Base-by-base conservation (phyloP, 2,797 vertebrate genomes). In the Gallinago solitaria region DNA sequence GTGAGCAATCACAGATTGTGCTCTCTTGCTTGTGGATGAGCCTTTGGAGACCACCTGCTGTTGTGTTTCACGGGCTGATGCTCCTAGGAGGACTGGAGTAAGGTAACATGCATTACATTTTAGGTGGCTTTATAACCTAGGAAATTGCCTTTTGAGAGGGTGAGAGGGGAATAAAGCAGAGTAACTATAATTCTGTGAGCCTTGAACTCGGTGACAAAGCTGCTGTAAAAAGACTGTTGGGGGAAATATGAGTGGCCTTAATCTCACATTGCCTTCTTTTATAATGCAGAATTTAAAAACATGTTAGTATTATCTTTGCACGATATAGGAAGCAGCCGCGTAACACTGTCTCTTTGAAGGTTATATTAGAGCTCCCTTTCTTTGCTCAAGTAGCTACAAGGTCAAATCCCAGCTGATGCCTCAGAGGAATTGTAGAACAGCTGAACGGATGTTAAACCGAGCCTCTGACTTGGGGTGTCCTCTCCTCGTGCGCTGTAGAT, bases 321-420 rank as follows among this genome's bases (percentile, higher is more conserved):
- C 20, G 69, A 19, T 41, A 37, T 5, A 68, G 59, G 88, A 79
- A 87, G 76, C 32, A 64, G 47, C 27, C 35, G 17, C 4, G 48
- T 57, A 70, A 84, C 51, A 5, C 23, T 43, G 53, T 37, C 54
- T 59, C 80, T 90, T 45, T 75, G 81, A 89, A 87, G 75, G 69
- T 23, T 83, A 37, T 39, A 3, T 83, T 69, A 30, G 59, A 67
- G 45, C 25, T 89, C 43, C 12, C 61, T 89, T 20, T 73, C 77
- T 94, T 48, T 75, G 75, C 90, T 89, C 21, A 43, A 81, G 48
- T 21, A 86, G 74, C 53, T 70, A 39, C 61, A 77, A 87, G 86
- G 92, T 95, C 68, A 80, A 69, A 89, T 85, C 75, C 47, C 76
- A 81, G 88, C 35, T 85, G 89, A 8, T 83, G 30, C 24, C 53